These are phyloP conservation scores for Lagenorhynchus albirostris DNA, from an alignment of 2,113 vertebrate genomes.

Conservation along the genomic window DNA sequence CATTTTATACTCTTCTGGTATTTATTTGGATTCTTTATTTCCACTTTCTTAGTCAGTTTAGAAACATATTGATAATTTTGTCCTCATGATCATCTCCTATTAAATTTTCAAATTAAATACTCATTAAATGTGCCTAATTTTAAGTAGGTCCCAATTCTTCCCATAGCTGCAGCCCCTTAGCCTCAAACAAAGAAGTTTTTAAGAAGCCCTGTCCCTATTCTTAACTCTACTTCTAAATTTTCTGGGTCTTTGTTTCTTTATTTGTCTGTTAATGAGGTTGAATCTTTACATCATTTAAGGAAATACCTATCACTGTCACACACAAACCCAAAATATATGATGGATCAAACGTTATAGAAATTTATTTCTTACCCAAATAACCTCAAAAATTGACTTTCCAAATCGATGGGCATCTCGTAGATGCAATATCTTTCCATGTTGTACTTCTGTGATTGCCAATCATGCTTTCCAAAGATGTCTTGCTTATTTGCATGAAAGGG, in stretches of 20 bases:
- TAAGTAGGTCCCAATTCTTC: neutral
- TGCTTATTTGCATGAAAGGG: neutral
- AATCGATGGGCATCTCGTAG: neutral
- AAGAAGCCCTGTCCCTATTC: neutral
- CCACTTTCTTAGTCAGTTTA: conserved; percentile 62
- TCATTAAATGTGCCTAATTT: neutral
- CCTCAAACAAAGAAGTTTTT: neutral
- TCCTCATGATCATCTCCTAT: neutral
- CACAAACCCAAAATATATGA: neutral
- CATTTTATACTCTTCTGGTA: conserved; percentile 44
- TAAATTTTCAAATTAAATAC: neutral
- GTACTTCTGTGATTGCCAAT: neutral
- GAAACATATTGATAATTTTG: conserved; percentile 53
- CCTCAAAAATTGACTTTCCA: neutral
- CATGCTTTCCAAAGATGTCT: neutral
- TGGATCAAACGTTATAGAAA: neutral
- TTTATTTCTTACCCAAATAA: neutral
- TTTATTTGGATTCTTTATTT: conserved; percentile 70
- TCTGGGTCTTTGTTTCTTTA: neutral
- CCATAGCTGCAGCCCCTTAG: neutral
- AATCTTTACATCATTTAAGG: neutral
- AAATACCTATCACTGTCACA: neutral
- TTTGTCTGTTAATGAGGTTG: neutral
- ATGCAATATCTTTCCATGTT: neutral
- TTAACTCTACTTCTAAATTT: neutral